A percentile compares a stretch with the other conserved stretches of the same genome.
phyloP scores from a whole-genome alignment of 2,888 invertebrate genomes.

The Microctonus hyperodae region DNA sequence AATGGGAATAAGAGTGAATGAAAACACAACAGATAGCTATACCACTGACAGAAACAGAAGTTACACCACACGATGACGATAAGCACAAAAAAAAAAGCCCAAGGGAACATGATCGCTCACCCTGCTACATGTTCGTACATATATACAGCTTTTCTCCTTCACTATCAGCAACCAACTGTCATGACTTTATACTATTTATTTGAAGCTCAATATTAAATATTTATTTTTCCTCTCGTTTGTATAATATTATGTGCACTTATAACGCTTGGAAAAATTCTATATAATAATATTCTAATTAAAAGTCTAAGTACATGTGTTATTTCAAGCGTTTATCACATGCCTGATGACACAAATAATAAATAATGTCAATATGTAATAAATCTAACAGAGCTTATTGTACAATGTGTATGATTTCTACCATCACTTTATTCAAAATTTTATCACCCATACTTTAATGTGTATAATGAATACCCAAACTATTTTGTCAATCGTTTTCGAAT shows the following conservation, averaged over 20 bases:
- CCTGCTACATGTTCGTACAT: too few species aligned
- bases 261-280: neutral
- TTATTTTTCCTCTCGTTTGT: too few species aligned
- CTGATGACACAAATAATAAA: conserved; percentile 1
- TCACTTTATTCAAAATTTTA: neutral
- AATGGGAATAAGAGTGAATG: conserved; percentile 5
- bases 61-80: conserved; percentile 30
- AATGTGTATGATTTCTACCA: neutral
- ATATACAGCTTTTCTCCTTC: conserved; percentile 19
- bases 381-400: neutral
- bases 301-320: too few species aligned
- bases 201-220: conserved; percentile 29
- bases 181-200: conserved; percentile 24
- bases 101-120: conserved; percentile 23
- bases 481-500: neutral
- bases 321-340: neutral
- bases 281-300: neutral
- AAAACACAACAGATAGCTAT: conserved; percentile 10
- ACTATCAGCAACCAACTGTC: conserved; percentile 9
- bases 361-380: neutral
- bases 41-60: conserved; percentile 29
- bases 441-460: too few species aligned
- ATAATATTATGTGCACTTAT: too few species aligned
- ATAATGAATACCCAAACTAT: neutral
- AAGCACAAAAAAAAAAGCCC: conserved; percentile 30